These are phyloP conservation scores for Eristalis pertinax DNA, from an alignment of 2,888 invertebrate genomes.

Conservation along the genomic window DNA sequence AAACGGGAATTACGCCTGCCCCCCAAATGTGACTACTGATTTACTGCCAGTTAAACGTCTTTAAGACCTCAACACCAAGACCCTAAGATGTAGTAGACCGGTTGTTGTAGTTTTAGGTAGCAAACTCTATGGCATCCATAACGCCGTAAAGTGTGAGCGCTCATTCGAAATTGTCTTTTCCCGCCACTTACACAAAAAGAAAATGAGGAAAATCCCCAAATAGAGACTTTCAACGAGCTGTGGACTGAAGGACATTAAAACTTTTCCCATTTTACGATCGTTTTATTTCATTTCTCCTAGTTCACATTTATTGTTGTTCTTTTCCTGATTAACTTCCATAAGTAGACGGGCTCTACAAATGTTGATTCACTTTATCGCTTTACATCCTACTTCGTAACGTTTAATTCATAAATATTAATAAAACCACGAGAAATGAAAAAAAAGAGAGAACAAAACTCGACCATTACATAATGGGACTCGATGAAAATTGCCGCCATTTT, in stretches of 20 bases:
- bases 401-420: slow-evolving; percentile 56
- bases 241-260: slow-evolving; percentile 24
- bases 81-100: no score
- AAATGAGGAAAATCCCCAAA: not conserved
- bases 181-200: not conserved
- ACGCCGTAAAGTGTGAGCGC: not conserved
- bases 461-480: slow-evolving; percentile 24
- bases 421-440: slow-evolving; percentile 16
- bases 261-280: slow-evolving; percentile 18
- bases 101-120: no score
- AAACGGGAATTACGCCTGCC: no score
- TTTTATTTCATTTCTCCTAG: slow-evolving; percentile 20
- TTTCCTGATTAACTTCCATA: slow-evolving; percentile 35
- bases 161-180: not conserved
- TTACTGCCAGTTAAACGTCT: no score
- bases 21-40: no score
- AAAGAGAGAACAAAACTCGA: not conserved
- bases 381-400: slow-evolving; percentile 26
- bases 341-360: slow-evolving; percentile 40
- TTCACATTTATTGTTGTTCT: slow-evolving; percentile 20
- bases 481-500: slow-evolving; percentile 47
- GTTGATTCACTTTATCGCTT: slow-evolving; percentile 45
- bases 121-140: no score
- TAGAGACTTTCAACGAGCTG: not conserved
- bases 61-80: no score